Percentiles rank a stretch among this genome's conserved stretches.
Conservation (phyloP, 2,888 invertebrate genomes). For the Zhengitettix transpicula region DNA sequence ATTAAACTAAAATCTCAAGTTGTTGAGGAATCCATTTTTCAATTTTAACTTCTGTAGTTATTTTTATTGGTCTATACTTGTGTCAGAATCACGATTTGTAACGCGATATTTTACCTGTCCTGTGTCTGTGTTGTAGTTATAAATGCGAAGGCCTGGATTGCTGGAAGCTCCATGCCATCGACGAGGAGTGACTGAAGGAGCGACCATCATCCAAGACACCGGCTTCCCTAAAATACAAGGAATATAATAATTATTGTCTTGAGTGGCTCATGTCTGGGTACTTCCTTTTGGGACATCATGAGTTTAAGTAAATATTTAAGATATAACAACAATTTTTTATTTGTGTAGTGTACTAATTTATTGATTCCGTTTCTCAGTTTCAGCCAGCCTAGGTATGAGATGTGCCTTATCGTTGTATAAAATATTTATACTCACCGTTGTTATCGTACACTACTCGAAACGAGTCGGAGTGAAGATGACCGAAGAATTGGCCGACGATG, state of each 20-base stretch:
- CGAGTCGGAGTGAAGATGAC: conserved; percentile 81
- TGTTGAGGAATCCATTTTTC: too few relatives aligned
- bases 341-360: too few relatives aligned
- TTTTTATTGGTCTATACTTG: neutral
- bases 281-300: too few relatives aligned
- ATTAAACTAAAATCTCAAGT: too few relatives aligned
- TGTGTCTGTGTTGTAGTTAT: conserved; percentile 75
- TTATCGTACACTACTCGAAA: conserved; percentile 72
- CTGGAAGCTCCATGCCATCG: conserved; percentile 56
- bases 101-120: conserved; percentile 77
- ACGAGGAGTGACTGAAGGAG: conserved; percentile 80
- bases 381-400: too few relatives aligned
- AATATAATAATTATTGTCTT: too few relatives aligned
- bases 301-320: too few relatives aligned
- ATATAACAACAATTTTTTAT: too few relatives aligned
- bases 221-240: conserved; percentile 26
- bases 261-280: too few relatives aligned
- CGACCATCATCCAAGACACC: conserved; percentile 66
- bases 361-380: too few relatives aligned
- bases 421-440: conserved; percentile 36
- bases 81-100: conserved; percentile 13
- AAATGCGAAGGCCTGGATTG: conserved; percentile 76
- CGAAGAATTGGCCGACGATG: conserved; percentile 83
- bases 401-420: too few relatives aligned
- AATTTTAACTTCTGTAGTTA: too few relatives aligned